A percentile compares a stretch with the other conserved stretches of the same genome.
These are phyloP conservation scores for Cettia cetti DNA, from an alignment of 2,113 vertebrate genomes.

Conservation along the genomic window DNA sequence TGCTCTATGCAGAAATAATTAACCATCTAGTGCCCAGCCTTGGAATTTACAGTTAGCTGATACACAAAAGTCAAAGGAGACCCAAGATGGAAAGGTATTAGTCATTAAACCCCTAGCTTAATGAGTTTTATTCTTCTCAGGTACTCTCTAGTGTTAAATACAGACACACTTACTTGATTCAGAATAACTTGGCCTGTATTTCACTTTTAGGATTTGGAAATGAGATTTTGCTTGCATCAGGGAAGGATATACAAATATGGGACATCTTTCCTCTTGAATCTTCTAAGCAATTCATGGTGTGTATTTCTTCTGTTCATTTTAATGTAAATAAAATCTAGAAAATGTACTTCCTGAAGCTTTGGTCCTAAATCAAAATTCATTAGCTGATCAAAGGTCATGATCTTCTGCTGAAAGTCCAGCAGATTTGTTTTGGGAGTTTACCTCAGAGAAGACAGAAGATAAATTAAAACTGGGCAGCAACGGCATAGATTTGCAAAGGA, in stretches of 20 bases:
- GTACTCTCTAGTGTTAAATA: not conserved
- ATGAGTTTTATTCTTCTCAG: not conserved
- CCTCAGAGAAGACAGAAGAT: not conserved
- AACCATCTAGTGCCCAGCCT: not conserved
- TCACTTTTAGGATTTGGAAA: not conserved
- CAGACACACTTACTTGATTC: not conserved
- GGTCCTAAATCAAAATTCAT: not conserved
- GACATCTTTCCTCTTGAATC: not conserved
- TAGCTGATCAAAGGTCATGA: not conserved
- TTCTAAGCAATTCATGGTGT: not conserved
- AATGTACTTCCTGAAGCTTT: not conserved
- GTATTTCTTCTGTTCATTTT: not conserved
- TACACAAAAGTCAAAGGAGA: not conserved
- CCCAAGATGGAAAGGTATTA: not conserved
- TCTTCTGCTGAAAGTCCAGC: not conserved
- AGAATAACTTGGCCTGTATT: not conserved
- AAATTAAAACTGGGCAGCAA: not conserved
- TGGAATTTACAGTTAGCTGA: not conserved
- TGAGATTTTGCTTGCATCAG: not conserved
- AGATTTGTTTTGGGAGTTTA: not conserved
- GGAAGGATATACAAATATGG: not conserved
- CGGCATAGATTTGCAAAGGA: not conserved
- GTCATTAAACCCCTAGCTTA: not conserved
- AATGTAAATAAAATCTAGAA: not conserved
- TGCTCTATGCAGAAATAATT: not conserved